Evolutionary conservation across 2,888 invertebrate genomes (phyloP), one percentile per base, ranked within the genome.

Genomic region (Oasisia sp.): DNA sequence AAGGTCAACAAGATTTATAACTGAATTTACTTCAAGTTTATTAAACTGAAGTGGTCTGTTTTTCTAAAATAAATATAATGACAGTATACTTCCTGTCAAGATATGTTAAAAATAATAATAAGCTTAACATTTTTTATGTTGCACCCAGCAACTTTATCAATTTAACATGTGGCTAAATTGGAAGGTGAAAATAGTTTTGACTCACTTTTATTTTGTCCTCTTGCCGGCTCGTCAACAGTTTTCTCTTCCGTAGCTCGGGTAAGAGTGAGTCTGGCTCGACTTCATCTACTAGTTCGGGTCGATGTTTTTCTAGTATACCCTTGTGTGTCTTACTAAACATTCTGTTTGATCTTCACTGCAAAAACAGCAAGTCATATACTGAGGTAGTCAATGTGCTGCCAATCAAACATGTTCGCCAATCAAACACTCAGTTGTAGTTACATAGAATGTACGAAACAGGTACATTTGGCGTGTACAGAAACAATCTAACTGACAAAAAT

Each of bases 251-350:
- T 9, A 95, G 94, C 92, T 95, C 95, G 3, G 95, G 95, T 92
- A 94, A 94, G 8, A 95, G 93, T 5, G 95, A 95, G 93, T 94
- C 95, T 19, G 93, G 92, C 32, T 95, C 95, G 27, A 95, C 92
- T 92, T 94, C 94, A 32, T 95, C 95, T 44, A 95, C 95, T 90
- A 95, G 93, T 89, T 95, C 94, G 11, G 94, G 94, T 19, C 95
- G 93, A 91, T 94, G 94, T 2, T 90, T 89, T 14, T 95, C 93
- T 91, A 95, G 92, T 56, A 95, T 94, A 4, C 95, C 95, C 89
- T 94, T 95, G 92, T 96, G 95, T 12, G 5, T 11, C 56, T 50
- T 32, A 12, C 50, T 45, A 27, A 91, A 50, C 91, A 91, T 91
- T 32, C n/a, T 45, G 12, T n/a, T n/a, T 12, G 74, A 7, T 74